These are phyloP conservation scores for Sebastes flavidus DNA, from an alignment of 2,797 vertebrate genomes.

Conservation along the genomic window DNA sequence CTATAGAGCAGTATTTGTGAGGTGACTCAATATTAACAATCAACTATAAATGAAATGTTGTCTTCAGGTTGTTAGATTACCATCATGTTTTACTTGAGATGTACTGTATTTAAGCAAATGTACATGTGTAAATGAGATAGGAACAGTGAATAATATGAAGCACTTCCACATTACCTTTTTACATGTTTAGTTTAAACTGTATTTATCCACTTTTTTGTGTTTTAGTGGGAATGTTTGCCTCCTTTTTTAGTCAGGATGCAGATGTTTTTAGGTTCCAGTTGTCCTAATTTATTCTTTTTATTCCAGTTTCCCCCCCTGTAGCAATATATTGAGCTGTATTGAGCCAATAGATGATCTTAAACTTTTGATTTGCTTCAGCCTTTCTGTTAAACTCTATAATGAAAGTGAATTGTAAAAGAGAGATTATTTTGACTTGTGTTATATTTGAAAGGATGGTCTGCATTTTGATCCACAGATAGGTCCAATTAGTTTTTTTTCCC, in stretches of 20 bases:
- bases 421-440: not conserved
- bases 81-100: not conserved
- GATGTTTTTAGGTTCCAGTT: not conserved
- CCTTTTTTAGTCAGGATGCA: not conserved
- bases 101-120: slow-evolving; percentile 3
- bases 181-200: not conserved
- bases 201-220: not conserved
- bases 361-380: not conserved
- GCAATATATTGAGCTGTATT: not conserved
- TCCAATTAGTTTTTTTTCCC: not conserved
- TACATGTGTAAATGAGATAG: not conserved
- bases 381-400: not conserved
- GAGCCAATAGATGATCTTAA: not conserved
- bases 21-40: not conserved
- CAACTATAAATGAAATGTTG: not conserved
- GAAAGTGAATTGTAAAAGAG: not conserved
- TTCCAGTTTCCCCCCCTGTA: not conserved
- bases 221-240: not conserved
- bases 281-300: not conserved
- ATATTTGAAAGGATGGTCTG: not conserved
- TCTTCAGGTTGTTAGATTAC: not conserved
- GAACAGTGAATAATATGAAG: not conserved
- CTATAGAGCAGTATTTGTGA: not conserved
- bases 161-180: not conserved
- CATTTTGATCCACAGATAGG: not conserved